Base-by-base conservation (phyloP, 2,113 vertebrate species). In the Caranx melampygus region DNA sequence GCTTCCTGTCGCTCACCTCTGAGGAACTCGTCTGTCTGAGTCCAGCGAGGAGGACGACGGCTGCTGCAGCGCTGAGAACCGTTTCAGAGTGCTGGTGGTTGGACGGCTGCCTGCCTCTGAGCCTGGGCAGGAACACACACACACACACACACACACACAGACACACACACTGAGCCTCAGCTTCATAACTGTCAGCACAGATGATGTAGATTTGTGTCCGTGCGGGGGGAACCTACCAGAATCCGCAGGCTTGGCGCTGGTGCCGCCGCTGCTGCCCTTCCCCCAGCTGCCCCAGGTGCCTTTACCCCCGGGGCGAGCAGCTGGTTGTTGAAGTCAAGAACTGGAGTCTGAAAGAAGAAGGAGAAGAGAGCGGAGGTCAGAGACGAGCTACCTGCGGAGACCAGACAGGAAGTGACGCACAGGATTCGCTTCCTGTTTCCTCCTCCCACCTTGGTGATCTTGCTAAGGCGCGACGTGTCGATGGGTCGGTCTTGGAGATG, bases 281-380 rank as follows among this genome's bases (percentile, higher is more conserved):
- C 98, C 98, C 98, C 98, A 99, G 91, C 97, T 99, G 5, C 98
- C 95, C 80, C 97, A 99, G 51, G 96, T 96, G 68, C 98, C 95
- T 68, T 98, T 96, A 51, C 97, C 97, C n/a, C 97, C 97, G 98
- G 98, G 0, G 98, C 98, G 47, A 99, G 97, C 45, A 98, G 92
- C 91, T 98, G 97, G 81, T 97, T 98, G 88, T 95, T 98, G 75
- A 97, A 96, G 93, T 99, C 98, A 0, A 99, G 95, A 63, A 96
- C 96, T 61, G 97, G 97, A 77, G 97, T 96, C 98, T 99, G 79
- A 33, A 64, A 26, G 26, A 26, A 26, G 26, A 26, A 26, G n/a
- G n/a, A n/a, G 44, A 67, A 51, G 35, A 76, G n/a, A 45, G 0
- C 0, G 6, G 3, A 16, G 14, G 51, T 87, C 61, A 85, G 21